These are phyloP conservation scores for Nyctereutes procyonoides DNA, from an alignment of 2,113 vertebrate genomes.

Conservation along the genomic window DNA sequence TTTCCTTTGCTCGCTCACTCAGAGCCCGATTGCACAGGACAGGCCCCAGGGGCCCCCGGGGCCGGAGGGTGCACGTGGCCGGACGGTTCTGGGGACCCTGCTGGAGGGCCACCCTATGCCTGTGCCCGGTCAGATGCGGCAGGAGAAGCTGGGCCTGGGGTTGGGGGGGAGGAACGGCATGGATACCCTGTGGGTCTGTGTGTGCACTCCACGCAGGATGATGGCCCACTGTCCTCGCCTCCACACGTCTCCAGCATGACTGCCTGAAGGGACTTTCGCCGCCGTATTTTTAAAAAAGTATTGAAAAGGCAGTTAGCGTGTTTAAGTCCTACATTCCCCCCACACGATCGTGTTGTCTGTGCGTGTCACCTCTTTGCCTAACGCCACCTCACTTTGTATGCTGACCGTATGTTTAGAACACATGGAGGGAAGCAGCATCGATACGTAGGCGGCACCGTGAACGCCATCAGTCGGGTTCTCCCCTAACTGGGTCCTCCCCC, in stretches of 20 bases:
- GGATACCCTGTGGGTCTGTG: no score
- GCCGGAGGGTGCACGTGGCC: not conserved
- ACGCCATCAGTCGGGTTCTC: not conserved
- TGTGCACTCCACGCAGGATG: not conserved
- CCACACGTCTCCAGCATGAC: not conserved
- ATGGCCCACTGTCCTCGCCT: accelerated
- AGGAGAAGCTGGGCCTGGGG: not conserved
- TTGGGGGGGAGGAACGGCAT: accelerated
- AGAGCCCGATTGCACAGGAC: not conserved
- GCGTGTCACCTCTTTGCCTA: not conserved
- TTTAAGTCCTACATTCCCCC: not conserved
- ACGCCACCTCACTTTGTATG: not conserved
- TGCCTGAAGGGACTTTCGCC: not conserved
- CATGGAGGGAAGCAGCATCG: not conserved
- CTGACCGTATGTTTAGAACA: not conserved
- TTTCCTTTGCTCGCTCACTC: not conserved
- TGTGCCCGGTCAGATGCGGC: no score
- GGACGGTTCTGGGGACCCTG: not conserved
- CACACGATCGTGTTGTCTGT: not conserved
- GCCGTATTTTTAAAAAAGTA: not conserved
- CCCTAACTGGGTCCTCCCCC: no score
- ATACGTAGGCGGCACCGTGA: not conserved
- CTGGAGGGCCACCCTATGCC: not conserved
- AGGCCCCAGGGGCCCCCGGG: not conserved
- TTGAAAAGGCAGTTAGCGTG: not conserved